Conservation (phyloP, 2,113 vertebrate genomes). For the Melanocharis versteri region DNA sequence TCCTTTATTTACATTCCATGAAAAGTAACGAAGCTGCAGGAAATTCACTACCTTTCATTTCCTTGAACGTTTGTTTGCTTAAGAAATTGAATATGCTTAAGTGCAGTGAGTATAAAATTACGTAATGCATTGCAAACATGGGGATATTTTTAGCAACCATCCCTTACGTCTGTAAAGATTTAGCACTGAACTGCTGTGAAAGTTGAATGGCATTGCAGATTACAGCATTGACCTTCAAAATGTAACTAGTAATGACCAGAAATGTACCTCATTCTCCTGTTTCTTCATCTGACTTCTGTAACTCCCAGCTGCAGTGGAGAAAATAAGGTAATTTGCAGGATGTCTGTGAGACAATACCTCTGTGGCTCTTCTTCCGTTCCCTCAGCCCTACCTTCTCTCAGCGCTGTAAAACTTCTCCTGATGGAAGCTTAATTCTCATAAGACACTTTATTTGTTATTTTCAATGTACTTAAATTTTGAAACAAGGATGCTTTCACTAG, state of each 20-base stretch:
- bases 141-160: constrained; percentile 2
- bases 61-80: constrained; percentile 6
- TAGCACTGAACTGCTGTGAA: neutral
- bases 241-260: neutral
- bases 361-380: neutral
- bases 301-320: neutral
- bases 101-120: neutral
- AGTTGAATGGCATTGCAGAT: neutral
- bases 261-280: neutral
- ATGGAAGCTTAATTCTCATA: neutral
- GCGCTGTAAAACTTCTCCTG: neutral
- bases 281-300: neutral
- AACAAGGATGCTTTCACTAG: neutral
- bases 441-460: neutral
- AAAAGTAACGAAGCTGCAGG: neutral
- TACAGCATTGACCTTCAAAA: neutral
- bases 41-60: neutral
- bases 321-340: neutral
- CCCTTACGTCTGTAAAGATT: neutral
- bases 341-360: neutral
- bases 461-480: neutral
- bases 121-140: neutral
- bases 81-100: neutral
- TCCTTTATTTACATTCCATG: neutral
- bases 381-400: neutral